Base-by-base conservation (phyloP, 2,113 vertebrate genomes). In the Telmatochromis sp. region DNA sequence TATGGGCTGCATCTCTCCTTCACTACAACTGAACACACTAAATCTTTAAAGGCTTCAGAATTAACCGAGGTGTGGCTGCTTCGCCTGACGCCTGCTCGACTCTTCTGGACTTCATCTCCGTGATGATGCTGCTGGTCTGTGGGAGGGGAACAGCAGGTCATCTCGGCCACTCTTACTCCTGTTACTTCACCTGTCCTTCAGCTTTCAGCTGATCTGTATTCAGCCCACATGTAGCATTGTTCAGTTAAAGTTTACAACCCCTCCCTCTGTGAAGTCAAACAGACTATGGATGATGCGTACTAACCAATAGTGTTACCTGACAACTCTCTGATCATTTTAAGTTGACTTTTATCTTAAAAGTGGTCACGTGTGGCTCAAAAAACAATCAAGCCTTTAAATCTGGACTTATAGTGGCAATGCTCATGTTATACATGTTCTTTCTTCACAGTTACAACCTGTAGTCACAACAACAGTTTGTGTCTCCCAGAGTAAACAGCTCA, bases 31-130 rank as follows among this genome's bases (percentile, higher is more conserved):
- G 9, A 60, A 63, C 28, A 11, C 4, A 19, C 9, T 3, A 4
- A 65, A n/a, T n/a, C 19, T 65, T 35, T 65, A 2, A n/a, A 65
- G 31, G 31, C 17, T 65, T 65, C 60, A 65, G 17, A 35, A 12
- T n/a, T 65, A 63, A 63, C 31, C 0, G 17, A 65, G 60, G 31
- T 2, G 60, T 7, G 60, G 60, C 60, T 65, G 2, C 31, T 7
- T 63, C 17, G 2, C 0, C 58, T 5, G 58, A 35, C 58, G 15
- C 0, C 58, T 63, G 28, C 57, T 33, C 15, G 15, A 33, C 0
- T 60, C 57, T 19, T 58, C 55, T 5, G 0, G 55, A 58, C 55
- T 58, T 33, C 15, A 60, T 33, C 57, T 60, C 57, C 5, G 28
- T 33, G 58, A 63, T n/a, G 19, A 65, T 37, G 60, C 4, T 13